These are phyloP conservation scores for Siniperca scherzeri DNA, from an alignment of 2,797 vertebrate genomes.

Conservation along the genomic window DNA sequence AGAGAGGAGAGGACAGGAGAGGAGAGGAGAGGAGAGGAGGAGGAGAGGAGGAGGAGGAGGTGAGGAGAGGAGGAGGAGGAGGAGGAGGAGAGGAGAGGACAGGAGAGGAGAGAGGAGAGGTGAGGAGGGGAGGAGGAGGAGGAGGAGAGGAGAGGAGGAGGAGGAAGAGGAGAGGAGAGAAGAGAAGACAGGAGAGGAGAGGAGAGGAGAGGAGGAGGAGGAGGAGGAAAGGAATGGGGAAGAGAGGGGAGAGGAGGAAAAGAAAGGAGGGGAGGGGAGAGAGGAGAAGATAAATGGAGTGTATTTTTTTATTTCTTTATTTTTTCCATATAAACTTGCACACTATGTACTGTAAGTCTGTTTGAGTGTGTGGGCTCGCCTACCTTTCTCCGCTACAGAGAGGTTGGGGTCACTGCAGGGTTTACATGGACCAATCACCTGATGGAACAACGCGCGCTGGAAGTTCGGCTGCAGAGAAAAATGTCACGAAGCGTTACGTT, in stretches of 20 bases:
- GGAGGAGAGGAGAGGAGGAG: conserved; percentile 74
- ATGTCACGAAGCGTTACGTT: background rate
- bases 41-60: conserved; percentile 77
- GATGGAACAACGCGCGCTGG: conserved; percentile 95
- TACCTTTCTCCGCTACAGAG: conserved; percentile 98
- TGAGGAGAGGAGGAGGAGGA: conserved; percentile 46
- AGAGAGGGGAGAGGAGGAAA: conserved; percentile 78
- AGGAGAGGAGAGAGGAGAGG: conserved; percentile 39
- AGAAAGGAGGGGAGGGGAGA: conserved; percentile 71
- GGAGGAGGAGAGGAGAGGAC: conserved; percentile 49
- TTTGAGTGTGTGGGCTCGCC: conserved; percentile 28
- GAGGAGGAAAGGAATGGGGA: no score
- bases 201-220: conserved; percentile 64
- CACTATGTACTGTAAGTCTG: background rate
- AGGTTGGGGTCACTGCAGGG: conserved; percentile 98
- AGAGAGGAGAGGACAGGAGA: no score
- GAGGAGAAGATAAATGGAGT: conserved; percentile 15
- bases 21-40: conserved; percentile 60
- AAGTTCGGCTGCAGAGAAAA: conserved; percentile 88
- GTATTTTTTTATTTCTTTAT: no score
- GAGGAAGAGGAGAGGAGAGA: conserved; percentile 40
- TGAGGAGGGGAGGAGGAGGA: conserved; percentile 78
- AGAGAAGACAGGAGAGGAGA: no score
- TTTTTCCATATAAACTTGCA: background rate
- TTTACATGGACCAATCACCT: conserved; percentile 95